Percentiles rank a stretch among this genome's conserved stretches.
phyloP scores from a whole-genome alignment of 2,888 invertebrate genomes.

The Lasius fuliginosus region DNA sequence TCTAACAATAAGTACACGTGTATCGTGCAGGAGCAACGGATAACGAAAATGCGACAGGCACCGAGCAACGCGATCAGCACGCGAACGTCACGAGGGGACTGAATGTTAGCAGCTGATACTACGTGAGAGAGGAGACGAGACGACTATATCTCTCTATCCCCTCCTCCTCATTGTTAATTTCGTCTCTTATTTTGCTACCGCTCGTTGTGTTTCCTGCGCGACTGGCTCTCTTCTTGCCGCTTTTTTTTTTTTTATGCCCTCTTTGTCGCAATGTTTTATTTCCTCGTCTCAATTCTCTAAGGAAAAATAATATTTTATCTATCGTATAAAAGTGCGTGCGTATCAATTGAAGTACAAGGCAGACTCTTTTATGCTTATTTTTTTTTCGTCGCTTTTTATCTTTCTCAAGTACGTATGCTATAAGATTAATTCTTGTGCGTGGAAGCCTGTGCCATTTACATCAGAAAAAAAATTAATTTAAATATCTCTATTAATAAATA shows the following conservation, averaged over 20 bases:
- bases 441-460: too few relatives aligned
- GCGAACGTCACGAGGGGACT: slow-evolving; percentile 62
- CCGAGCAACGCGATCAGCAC: slow-evolving; percentile 16
- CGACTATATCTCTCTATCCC: slow-evolving; percentile 31
- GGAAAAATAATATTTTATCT: background rate
- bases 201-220: background rate
- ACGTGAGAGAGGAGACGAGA: slow-evolving; percentile 32
- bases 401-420: too few relatives aligned
- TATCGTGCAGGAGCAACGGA: slow-evolving; percentile 1
- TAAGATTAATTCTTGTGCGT: too few relatives aligned
- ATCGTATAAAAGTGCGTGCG: background rate
- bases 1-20: background rate
- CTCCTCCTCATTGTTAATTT: slow-evolving; percentile 32
- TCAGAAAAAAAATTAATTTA: too few relatives aligned
- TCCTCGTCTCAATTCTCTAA: too few relatives aligned
- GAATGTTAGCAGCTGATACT: slow-evolving; percentile 44
- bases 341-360: too few relatives aligned
- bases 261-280: background rate
- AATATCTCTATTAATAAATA: too few relatives aligned
- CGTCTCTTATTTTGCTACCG: slow-evolving; percentile 24
- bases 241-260: background rate
- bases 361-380: too few relatives aligned
- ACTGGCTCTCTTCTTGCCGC: background rate
- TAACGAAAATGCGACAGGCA: background rate
- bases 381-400: too few relatives aligned